Evolutionary conservation across 2,797 vertebrate genomes (phyloP), one percentile per base, ranked within the genome.

Genomic region (Danio choprae): DNA sequence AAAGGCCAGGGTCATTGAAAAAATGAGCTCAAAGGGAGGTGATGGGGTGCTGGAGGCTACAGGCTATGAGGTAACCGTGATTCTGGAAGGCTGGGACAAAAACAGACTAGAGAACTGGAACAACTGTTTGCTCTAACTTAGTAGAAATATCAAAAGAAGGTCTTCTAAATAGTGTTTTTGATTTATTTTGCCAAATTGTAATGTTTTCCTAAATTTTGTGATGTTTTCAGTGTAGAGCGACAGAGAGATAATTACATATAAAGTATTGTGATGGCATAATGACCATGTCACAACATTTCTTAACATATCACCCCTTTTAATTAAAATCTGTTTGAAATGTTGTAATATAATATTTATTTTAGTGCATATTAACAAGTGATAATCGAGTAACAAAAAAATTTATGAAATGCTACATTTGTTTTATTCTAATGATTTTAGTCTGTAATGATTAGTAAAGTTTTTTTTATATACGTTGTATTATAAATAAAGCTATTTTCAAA

Each of bases 11-110:
- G 89, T 94, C 22, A 97, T 99, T 22, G 98, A 99, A 86, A 95
- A 95, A 70, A 93, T 92, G 88, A 91, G 90, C 87, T 94, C 92
- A 68, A 95, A 94, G 56, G 95, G 93, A 86, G 92, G 94, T 0
- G 98, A 99, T 48, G 97, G 98, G 0, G 91, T 99, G 80, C 63
- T 97, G 81, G 95, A 97, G 82, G 94, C 96, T 59, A 98, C 97
- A 0, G 98, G 98, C 63, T 94, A 93, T 51, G 96, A 99, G 96
- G 98, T 98, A 90, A 82, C 16, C 53, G 29, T 15, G 46, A 73
- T 44, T 74, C 7, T 6, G 43, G 58, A 72, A 40, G 41, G 12
- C 69, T 4, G 50, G 20, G 41, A 11, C 11, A 36, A 9, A 56
- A 72, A 18, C 15, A 29, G 29, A 29, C 29, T 65, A 18, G 15